phyloP scores from a whole-genome alignment of 2,113 vertebrate genomes.

The Scolopax mira region DNA sequence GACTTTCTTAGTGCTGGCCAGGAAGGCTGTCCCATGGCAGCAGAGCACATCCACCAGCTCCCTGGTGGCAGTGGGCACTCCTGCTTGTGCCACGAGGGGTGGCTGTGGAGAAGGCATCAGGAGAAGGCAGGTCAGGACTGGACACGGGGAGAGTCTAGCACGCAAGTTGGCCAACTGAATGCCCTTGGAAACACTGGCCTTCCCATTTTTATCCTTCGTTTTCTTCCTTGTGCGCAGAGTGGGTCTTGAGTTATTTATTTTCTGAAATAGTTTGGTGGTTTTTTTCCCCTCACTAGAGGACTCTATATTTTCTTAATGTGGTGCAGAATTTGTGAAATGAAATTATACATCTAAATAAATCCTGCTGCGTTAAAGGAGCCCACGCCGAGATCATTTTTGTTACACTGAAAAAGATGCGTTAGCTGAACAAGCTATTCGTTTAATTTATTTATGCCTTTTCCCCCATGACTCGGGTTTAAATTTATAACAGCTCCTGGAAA shows the following conservation, averaged over 20 bases:
- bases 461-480: slow-evolving; percentile 3
- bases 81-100: neutral
- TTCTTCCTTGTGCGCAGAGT: neutral
- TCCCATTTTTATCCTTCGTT: neutral
- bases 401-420: neutral
- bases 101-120: neutral
- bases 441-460: slow-evolving; percentile 35
- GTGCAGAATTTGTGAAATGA: neutral
- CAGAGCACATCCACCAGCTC: neutral
- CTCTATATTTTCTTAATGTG: neutral
- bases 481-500: slow-evolving; percentile 40
- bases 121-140: neutral
- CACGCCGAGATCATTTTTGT: neutral
- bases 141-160: neutral
- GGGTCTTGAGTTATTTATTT: neutral
- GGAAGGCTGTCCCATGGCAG: neutral
- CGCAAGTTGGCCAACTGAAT: rapidly evolving
- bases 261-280: neutral
- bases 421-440: neutral
- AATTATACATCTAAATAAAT: slow-evolving; percentile 26
- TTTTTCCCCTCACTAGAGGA: neutral
- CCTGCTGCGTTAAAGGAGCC: neutral
- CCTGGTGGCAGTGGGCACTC: neutral
- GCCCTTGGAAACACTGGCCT: neutral
- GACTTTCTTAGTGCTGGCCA: neutral